Conservation (phyloP, 2,113 vertebrate genomes). For the Malaclemys terrapin region DNA sequence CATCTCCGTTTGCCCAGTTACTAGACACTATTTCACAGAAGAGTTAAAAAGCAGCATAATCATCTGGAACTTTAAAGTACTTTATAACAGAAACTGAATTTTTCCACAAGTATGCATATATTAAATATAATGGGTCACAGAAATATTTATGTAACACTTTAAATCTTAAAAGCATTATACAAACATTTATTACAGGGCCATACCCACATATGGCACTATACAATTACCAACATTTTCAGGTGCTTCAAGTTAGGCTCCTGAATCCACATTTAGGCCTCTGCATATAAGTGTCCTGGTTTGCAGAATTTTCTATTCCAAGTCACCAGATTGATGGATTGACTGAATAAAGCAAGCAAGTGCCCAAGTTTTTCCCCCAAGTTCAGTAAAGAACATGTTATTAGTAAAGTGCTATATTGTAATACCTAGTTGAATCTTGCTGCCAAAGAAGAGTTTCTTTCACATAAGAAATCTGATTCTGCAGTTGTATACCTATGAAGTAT, state of each 20-base stretch:
- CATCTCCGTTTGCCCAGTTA: slow-evolving; percentile 94
- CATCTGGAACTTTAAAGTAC: neutral
- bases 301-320: neutral
- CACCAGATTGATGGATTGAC: neutral
- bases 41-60: neutral
- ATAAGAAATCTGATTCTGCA: neutral
- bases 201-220: neutral
- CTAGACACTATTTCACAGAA: slow-evolving; percentile 61
- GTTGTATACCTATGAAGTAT: neutral
- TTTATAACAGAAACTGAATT: neutral
- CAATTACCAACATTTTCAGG: neutral
- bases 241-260: neutral
- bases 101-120: neutral
- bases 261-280: neutral
- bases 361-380: neutral
- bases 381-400: neutral
- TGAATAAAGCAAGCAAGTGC: neutral
- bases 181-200: neutral
- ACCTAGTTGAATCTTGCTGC: neutral
- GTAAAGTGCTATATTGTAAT: neutral
- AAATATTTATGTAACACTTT: neutral
- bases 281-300: neutral
- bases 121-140: neutral
- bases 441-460: neutral
- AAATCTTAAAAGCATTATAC: neutral